Evolutionary conservation across 2,797 vertebrate genomes (phyloP).

Genomic region (Chrysolophus pictus): DNA sequence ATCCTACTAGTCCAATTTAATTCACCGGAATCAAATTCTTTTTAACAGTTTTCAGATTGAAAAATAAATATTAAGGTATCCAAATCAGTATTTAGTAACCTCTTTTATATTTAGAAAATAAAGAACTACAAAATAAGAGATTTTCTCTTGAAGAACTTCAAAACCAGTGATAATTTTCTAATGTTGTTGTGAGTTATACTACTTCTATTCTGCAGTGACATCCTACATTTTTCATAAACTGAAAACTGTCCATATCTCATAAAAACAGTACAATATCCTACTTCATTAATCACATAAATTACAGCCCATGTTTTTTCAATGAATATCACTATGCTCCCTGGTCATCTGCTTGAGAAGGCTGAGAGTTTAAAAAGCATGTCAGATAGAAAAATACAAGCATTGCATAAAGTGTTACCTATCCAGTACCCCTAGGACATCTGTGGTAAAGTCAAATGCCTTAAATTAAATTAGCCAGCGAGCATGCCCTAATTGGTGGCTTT

Average conservation of each 20-base stretch:
- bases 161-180: background rate
- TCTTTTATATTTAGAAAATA: background rate
- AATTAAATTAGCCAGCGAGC: background rate
- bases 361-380: background rate
- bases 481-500: background rate
- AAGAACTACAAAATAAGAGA: background rate
- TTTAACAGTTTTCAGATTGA: background rate
- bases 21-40: background rate
- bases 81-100: background rate
- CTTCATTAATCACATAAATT: background rate
- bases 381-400: background rate
- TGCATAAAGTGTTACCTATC: background rate
- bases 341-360: background rate
- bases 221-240: background rate
- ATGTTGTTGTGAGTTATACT: background rate
- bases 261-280: background rate
- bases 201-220: background rate
- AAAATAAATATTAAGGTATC: background rate
- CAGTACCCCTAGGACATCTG: background rate
- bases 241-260: background rate
- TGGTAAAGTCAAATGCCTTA: background rate
- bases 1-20: background rate
- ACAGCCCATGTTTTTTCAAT: background rate
- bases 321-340: background rate
- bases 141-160: background rate